Conservation (phyloP, 2,113 vertebrate genomes). For the Acanthisitta chloris region DNA sequence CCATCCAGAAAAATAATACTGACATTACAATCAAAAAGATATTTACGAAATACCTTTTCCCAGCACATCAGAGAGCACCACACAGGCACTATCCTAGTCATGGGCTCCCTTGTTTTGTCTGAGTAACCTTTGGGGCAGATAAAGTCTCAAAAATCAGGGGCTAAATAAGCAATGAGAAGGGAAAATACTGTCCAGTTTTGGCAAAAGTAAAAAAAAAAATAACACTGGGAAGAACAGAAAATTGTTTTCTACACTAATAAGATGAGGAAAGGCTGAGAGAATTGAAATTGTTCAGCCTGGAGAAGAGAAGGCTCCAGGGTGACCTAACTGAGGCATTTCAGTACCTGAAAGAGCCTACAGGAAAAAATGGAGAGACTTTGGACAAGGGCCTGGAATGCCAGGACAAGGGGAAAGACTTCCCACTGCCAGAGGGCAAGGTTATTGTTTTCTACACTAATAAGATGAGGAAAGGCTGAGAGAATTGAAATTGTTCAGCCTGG, state of each 20-base stretch:
- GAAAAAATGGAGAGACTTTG: too few species aligned
- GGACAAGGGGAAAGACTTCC: too few species aligned
- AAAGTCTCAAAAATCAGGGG: background rate
- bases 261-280: background rate
- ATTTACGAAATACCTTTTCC: background rate
- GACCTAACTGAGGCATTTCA: too few species aligned
- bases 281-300: too few species aligned
- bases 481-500: too few species aligned
- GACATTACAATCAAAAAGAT: background rate
- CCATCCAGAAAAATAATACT: background rate
- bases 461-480: background rate
- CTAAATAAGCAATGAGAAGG: background rate
- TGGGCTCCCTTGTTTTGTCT: fast-evolving
- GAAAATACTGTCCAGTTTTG: background rate
- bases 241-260: background rate
- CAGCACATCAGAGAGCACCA: background rate
- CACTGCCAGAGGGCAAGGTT: too few species aligned
- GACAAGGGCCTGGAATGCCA: too few species aligned
- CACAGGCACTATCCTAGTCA: fast-evolving
- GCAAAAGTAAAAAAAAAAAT: background rate
- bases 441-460: background rate
- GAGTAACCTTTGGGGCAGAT: background rate
- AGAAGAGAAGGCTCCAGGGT: too few species aligned
- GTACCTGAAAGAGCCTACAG: too few species aligned
- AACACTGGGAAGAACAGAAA: background rate